A percentile compares a stretch with the other conserved stretches of the same genome.
Evolutionary conservation across 2,113 vertebrate genomes (phyloP).

Genomic region (Abramis brama): DNA sequence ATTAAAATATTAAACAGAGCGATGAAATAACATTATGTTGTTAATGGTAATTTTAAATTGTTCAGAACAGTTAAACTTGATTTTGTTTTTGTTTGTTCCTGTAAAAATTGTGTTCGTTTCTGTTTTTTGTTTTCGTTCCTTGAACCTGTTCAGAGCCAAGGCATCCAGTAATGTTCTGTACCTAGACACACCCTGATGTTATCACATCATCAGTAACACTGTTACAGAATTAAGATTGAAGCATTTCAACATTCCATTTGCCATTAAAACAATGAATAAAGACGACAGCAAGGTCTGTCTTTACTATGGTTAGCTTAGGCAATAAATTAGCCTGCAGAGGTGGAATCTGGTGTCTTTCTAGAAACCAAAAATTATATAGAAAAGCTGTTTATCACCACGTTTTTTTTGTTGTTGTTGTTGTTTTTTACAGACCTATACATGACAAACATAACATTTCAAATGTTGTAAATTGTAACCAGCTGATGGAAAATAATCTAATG

Average conservation of each 20-base stretch:
- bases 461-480: no score
- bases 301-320: neutral
- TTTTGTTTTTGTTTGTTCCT: no score
- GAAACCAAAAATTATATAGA: neutral
- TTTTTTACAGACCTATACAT: neutral
- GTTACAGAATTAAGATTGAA: neutral
- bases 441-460: neutral
- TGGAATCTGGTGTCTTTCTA: neutral
- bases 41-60: no score
- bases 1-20: no score
- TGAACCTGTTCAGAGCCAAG: no score
- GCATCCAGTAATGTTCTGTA: neutral
- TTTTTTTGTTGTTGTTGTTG: neutral
- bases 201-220: neutral
- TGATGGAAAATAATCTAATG: no score
- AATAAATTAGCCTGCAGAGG: neutral
- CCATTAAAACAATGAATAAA: neutral
- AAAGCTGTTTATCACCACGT: neutral
- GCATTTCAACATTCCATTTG: conserved; percentile 21
- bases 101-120: no score
- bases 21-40: no score
- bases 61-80: no score
- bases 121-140: no score
- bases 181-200: neutral
- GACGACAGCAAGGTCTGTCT: neutral